Conservation (phyloP, 2,797 vertebrate genomes). For the Glossophaga mutica region DNA sequence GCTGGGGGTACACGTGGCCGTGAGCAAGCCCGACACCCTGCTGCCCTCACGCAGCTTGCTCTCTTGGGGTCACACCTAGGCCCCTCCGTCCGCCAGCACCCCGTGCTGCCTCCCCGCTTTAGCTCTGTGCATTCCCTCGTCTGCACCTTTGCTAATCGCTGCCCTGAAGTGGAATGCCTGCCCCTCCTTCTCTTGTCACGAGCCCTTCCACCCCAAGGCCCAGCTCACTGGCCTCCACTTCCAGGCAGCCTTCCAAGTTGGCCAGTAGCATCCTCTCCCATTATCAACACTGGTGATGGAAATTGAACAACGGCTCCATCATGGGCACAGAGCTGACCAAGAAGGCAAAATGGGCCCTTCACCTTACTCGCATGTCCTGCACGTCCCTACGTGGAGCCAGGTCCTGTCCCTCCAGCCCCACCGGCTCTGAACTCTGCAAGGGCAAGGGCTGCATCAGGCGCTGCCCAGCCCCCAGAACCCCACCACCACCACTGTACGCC, state of each 20-base stretch:
- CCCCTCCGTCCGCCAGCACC: neutral
- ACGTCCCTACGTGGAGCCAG: neutral
- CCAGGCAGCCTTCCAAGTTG: neutral
- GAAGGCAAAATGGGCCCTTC: neutral
- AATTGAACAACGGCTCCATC: too few species aligned
- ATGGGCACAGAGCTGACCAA: too few species aligned
- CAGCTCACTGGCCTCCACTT: neutral
- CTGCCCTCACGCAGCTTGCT: fast-evolving
- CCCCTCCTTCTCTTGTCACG: neutral
- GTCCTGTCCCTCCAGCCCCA: neutral
- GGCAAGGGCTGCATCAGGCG: neutral
- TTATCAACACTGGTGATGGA: too few species aligned
- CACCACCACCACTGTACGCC: too few species aligned
- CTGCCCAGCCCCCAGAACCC: fast-evolving
- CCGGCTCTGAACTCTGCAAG: neutral
- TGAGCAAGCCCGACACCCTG: neutral
- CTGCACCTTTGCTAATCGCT: neutral
- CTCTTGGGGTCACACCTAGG: fast-evolving
- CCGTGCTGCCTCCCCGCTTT: fast-evolving
- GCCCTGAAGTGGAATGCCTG: neutral
- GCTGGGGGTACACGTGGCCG: fast-evolving
- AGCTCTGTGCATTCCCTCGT: neutral
- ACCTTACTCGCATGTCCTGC: neutral
- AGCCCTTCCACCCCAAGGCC: neutral
- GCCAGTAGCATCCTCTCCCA: neutral